Percentiles rank a stretch among this genome's conserved stretches.
phyloP scores from a whole-genome alignment of 2,797 vertebrate genomes.

The Petrocephalus schoutedeni region DNA sequence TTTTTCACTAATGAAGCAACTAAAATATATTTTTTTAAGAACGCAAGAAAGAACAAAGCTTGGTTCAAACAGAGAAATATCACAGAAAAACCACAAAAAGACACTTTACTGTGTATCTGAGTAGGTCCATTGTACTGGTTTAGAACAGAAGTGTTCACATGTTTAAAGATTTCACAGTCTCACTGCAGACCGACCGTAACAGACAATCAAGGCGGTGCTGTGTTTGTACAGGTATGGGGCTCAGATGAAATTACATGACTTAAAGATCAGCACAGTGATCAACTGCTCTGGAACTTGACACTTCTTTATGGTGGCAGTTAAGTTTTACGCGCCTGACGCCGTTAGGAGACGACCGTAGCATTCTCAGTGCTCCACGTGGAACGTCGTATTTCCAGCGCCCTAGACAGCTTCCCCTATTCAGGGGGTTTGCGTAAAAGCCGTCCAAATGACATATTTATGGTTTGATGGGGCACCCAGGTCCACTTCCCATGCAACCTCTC shows the following conservation, averaged over 20 bases:
- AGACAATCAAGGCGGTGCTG: not conserved
- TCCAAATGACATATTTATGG: not conserved
- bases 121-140: not conserved
- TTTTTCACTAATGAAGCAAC: not conserved
- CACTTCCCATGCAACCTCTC: not conserved
- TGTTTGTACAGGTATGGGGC: not conserved
- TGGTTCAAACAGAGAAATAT: not conserved
- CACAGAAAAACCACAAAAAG: not conserved
- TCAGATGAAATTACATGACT: conserved; percentile 41
- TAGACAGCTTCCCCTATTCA: not conserved
- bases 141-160: not conserved
- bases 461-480: conserved; percentile 14
- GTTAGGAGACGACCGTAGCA: conserved; percentile 54
- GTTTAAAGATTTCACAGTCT: not conserved
- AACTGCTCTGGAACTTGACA: conserved; percentile 39
- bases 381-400: not conserved
- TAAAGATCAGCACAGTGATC: conserved; percentile 31
- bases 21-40: not conserved
- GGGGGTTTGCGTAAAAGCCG: conserved; percentile 4
- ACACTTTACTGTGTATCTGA: not conserved
- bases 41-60: not conserved
- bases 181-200: not conserved
- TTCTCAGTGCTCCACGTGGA: not conserved
- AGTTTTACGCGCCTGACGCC: conserved; percentile 59
- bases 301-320: conserved; percentile 57